Evolutionary conservation across 2,888 invertebrate genomes (phyloP).

Genomic region (Dryomyza anilis): DNA sequence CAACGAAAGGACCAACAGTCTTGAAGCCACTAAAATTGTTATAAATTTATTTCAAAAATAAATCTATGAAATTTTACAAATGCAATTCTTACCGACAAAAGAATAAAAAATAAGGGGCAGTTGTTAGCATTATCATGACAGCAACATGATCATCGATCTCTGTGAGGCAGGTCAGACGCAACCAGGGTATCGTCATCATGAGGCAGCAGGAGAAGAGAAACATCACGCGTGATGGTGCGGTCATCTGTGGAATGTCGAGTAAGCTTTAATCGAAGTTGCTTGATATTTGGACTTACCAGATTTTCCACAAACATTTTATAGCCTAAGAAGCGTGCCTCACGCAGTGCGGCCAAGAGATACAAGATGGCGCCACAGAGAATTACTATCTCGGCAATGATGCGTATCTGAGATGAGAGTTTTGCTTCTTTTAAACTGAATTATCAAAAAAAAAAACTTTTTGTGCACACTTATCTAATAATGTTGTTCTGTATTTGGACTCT

Average conservation of each 20-base stretch:
- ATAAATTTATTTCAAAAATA: too few relatives aligned
- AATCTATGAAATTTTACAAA: background rate
- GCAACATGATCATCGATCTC: conserved; percentile 90
- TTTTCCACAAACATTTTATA: conserved; percentile 94
- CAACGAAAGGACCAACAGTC: conserved; percentile 98
- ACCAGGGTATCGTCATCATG: conserved; percentile 82
- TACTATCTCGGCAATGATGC: conserved; percentile 78
- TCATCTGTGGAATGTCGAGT: too few relatives aligned
- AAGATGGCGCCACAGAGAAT: conserved; percentile 82
- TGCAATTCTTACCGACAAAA: conserved; percentile 82
- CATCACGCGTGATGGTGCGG: conserved; percentile 89
- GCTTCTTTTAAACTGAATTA: background rate
- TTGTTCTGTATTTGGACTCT: too few relatives aligned
- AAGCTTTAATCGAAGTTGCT: too few relatives aligned
- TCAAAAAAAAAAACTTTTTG: too few relatives aligned
- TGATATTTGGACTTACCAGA: conserved; percentile 69
- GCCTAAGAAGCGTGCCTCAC: conserved; percentile 90
- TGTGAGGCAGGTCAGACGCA: conserved; percentile 83
- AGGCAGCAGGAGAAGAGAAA: conserved; percentile 91
- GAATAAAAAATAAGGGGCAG: conserved; percentile 95
- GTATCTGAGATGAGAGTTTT: conserved; percentile 61
- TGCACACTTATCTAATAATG: too few relatives aligned
- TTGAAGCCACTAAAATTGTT: conserved; percentile 88
- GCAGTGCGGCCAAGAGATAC: conserved; percentile 81
- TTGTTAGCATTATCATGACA: conserved; percentile 92